Percentiles rank a stretch among this genome's conserved stretches.
These are phyloP conservation scores for Hydractinia echinata DNA, from an alignment of 30 jellyfish, hydroid and myxozoan species.

Conservation along the genomic window DNA sequence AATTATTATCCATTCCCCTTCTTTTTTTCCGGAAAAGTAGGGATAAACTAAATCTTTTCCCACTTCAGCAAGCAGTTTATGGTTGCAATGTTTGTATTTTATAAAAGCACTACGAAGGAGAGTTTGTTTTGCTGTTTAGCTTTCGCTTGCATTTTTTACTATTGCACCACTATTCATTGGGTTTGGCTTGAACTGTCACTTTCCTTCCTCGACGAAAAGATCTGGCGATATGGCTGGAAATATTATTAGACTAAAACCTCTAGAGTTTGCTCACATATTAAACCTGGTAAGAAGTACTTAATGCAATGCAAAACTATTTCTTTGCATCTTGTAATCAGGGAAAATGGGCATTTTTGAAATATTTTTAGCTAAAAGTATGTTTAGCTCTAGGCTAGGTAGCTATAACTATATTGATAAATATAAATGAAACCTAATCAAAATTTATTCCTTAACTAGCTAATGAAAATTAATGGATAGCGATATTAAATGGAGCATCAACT, in stretches of 20 bases:
- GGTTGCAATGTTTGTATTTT: no score
- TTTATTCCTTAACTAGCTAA: no score
- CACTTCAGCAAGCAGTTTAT: no score
- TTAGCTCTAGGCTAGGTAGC: background rate
- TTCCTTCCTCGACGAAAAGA: background rate
- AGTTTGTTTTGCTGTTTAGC: no score
- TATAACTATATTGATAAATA: background rate
- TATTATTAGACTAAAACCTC: slow-evolving; percentile 69
- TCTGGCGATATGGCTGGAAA: slow-evolving; percentile 20
- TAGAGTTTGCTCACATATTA: slow-evolving; percentile 84
- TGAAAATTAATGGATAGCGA: no score
- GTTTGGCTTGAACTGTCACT: background rate
- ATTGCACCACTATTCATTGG: no score
- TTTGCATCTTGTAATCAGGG: background rate
- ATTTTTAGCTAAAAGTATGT: background rate
- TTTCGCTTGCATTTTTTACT: no score
- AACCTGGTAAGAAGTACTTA: slow-evolving; percentile 62
- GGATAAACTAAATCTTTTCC: background rate
- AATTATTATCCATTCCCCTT: slow-evolving; percentile 24
- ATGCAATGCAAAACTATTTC: background rate
- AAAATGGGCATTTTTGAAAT: background rate
- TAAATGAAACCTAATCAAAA: no score
- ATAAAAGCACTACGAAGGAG: no score
- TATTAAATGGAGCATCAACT: no score
- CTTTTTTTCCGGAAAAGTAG: background rate